A percentile compares a stretch with the other conserved stretches of the same genome.
Conservation (phyloP, 2,888 invertebrate genomes). For the Sesia apiformis region DNA sequence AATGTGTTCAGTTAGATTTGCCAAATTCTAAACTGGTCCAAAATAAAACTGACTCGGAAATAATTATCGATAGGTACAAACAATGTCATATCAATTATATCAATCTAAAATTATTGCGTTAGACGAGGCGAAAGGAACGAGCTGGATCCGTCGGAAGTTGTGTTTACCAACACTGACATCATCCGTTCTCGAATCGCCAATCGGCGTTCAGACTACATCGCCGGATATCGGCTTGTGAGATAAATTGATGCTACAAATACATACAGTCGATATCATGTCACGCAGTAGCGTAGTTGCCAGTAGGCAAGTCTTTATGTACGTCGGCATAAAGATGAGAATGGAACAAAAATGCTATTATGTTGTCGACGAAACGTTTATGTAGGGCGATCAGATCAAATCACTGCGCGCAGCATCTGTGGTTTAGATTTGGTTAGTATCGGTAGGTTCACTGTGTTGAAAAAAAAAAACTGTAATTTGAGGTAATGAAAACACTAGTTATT, state of each 20-base stretch:
- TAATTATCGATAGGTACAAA: neutral
- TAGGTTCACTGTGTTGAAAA: too few relatives aligned
- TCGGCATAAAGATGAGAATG: too few relatives aligned
- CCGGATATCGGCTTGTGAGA: slow-evolving; percentile 22
- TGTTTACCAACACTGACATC: slow-evolving; percentile 15
- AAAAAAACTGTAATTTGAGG: too few relatives aligned
- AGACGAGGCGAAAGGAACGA: neutral
- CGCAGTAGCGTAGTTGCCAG: too few relatives aligned
- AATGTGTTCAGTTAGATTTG: neutral
- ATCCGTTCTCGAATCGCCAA: slow-evolving; percentile 17
- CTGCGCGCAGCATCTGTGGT: too few relatives aligned
- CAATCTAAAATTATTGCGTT: neutral
- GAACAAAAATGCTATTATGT: too few relatives aligned
- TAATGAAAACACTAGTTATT: too few relatives aligned
- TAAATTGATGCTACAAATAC: slow-evolving; percentile 1
- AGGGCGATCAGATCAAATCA: too few relatives aligned
- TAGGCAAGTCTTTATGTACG: too few relatives aligned
- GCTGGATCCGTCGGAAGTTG: slow-evolving; percentile 5
- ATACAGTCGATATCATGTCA: too few relatives aligned
- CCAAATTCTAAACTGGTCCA: neutral
- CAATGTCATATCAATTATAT: neutral
- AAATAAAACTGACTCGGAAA: neutral
- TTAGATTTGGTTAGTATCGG: too few relatives aligned
- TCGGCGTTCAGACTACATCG: slow-evolving; percentile 10
- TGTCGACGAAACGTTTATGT: too few relatives aligned